A percentile compares a stretch with the other conserved stretches of the same genome.
phyloP scores from a whole-genome alignment of 2,113 vertebrate species.

The Setophaga petechia region DNA sequence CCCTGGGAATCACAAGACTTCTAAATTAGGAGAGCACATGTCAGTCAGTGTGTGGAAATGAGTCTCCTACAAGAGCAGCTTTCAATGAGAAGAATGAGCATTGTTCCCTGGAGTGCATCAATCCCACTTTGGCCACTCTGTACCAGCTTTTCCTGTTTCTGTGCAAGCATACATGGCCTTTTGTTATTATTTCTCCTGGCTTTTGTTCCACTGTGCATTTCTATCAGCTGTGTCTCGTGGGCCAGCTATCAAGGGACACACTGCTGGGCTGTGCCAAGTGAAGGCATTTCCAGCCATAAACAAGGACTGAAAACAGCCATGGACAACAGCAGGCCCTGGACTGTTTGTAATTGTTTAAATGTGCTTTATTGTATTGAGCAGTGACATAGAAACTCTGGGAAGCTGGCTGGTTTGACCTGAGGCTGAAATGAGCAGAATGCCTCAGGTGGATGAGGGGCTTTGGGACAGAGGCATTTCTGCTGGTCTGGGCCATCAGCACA shows the following conservation, averaged over 20 bases:
- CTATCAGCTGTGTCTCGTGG: conserved; percentile 35
- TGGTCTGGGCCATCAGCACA: not conserved
- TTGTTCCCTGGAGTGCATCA: conserved; percentile 33
- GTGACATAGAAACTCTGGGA: not conserved
- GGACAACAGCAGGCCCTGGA: not conserved
- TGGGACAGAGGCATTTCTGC: not conserved
- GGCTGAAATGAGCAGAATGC: not conserved
- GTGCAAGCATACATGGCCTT: not conserved
- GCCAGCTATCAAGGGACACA: not conserved
- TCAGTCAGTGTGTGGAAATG: conserved; percentile 16
- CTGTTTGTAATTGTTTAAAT: conserved; percentile 16
- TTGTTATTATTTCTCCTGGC: conserved; percentile 22
- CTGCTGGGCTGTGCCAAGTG: conserved; percentile 17
- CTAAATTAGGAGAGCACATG: conserved; percentile 45
- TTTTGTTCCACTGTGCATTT: conserved; percentile 39
- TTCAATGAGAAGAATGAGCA: conserved; percentile 37
- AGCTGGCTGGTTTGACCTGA: not conserved
- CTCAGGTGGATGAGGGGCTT: fast-evolving
- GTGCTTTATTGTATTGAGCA: not conserved
- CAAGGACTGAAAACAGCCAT: not conserved
- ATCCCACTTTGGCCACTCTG: conserved; percentile 5
- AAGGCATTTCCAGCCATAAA: conserved; percentile 44
- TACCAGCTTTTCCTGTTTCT: conserved; percentile 35
- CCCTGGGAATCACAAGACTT: conserved; percentile 32
- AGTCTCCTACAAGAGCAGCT: conserved; percentile 3